A percentile compares a stretch with the other conserved stretches of the same genome.
These are phyloP conservation scores for Drosophila suboccidentalis DNA, from an alignment of 2,888 invertebrate genomes.

Conservation along the genomic window DNA sequence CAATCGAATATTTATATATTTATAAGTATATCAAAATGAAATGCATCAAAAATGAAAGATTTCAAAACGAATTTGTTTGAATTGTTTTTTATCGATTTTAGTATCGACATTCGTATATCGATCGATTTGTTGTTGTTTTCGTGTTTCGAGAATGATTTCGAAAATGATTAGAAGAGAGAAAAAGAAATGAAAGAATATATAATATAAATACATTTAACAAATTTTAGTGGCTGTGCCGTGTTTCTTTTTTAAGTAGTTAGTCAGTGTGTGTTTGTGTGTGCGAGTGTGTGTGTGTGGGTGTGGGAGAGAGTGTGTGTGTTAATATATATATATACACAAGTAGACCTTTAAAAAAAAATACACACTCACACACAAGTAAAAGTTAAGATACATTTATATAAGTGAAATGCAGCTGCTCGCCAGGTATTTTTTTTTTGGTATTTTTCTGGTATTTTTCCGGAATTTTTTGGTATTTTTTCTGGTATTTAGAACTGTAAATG, in stretches of 20 bases:
- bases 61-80: slow-evolving; percentile 57
- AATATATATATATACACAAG: slow-evolving; percentile 30
- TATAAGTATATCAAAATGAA: slow-evolving; percentile 68
- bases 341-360: slow-evolving; percentile 28
- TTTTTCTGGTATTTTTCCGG: slow-evolving; percentile 34
- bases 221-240: slow-evolving; percentile 76
- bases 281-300: slow-evolving; percentile 40
- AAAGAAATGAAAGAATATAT: slow-evolving; percentile 85
- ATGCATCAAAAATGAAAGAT: slow-evolving; percentile 72
- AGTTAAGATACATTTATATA: slow-evolving; percentile 34
- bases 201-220: slow-evolving; percentile 84
- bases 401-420: slow-evolving; percentile 26
- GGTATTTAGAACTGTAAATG: slow-evolving; percentile 38
- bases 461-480: slow-evolving; percentile 30
- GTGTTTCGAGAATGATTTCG: slow-evolving; percentile 78
- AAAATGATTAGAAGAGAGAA: slow-evolving; percentile 84
- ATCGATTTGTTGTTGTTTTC: slow-evolving; percentile 33
- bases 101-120: slow-evolving; percentile 17
- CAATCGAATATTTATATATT: slow-evolving; percentile 56
- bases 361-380: slow-evolving; percentile 36
- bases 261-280: slow-evolving; percentile 32
- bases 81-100: slow-evolving; percentile 8
- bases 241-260: slow-evolving; percentile 11
- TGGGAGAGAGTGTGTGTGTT: slow-evolving; percentile 28
- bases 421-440: slow-evolving; percentile 11